phyloP scores from a whole-genome alignment of 2,888 invertebrate species.

The Elegia similella region DNA sequence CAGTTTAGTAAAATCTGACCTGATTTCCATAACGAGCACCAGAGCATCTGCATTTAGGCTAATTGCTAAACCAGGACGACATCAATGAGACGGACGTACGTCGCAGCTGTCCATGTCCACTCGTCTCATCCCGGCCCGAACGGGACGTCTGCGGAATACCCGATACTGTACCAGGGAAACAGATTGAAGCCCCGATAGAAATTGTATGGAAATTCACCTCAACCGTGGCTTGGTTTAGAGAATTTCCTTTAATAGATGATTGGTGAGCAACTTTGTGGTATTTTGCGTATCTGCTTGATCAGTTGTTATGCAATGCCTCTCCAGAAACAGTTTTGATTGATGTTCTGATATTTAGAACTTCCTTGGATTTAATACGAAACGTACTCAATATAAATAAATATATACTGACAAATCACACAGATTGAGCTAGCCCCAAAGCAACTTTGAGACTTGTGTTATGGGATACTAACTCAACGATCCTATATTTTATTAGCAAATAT shows the following conservation, averaged over 20 bases:
- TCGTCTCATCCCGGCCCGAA: slow-evolving; percentile 31
- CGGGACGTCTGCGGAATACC: slow-evolving; percentile 52
- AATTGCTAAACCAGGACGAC: slow-evolving; percentile 58
- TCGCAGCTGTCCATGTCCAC: slow-evolving; percentile 33
- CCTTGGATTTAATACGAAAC: too few relatives aligned
- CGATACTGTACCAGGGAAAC: slow-evolving; percentile 41
- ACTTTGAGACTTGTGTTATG: too few relatives aligned
- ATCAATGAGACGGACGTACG: slow-evolving; percentile 57
- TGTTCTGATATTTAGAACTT: too few relatives aligned
- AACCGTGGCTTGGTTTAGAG: slow-evolving; percentile 24
- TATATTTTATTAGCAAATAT: too few relatives aligned
- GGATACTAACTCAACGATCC: too few relatives aligned
- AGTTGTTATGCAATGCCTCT: background rate
- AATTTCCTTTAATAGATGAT: slow-evolving; percentile 26
- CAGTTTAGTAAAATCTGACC: background rate
- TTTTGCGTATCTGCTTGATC: background rate
- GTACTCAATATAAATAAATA: too few relatives aligned
- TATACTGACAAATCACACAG: too few relatives aligned
- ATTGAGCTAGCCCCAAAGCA: too few relatives aligned
- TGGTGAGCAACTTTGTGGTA: slow-evolving; percentile 22
- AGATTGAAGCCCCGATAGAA: slow-evolving; percentile 49
- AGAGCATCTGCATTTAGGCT: slow-evolving; percentile 46
- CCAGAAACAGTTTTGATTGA: background rate
- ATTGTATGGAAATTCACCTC: slow-evolving; percentile 39
- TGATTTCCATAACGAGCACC: slow-evolving; percentile 15